Evolutionary conservation across 2,797 vertebrate species (phyloP).

Genomic region (Neoniphon sammara): DNA sequence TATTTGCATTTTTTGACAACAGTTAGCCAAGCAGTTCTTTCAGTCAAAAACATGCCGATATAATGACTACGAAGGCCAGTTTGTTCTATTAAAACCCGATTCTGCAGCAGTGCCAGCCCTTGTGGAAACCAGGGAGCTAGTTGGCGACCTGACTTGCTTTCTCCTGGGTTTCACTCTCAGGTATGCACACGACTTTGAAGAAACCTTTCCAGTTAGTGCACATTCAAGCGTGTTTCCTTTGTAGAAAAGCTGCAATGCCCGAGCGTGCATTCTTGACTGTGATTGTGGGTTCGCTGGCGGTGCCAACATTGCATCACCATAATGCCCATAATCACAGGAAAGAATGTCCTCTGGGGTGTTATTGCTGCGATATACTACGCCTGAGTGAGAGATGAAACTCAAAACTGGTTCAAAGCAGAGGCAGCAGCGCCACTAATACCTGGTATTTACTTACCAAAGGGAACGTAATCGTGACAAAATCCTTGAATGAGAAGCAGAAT

Average conservation of each 20-base stretch:
- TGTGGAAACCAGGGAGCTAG: conserved; percentile 21
- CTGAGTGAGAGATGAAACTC: not conserved
- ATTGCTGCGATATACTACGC: not conserved
- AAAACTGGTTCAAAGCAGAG: not conserved
- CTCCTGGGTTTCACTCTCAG: conserved; percentile 23
- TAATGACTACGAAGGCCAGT: conserved; percentile 33
- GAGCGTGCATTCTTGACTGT: not conserved
- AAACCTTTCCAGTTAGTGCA: not conserved
- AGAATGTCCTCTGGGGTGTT: not conserved
- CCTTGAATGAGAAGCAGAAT: too few species aligned
- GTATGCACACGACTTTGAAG: not conserved
- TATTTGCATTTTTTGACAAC: not conserved
- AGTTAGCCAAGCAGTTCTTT: conserved; percentile 9
- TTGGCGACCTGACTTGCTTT: conserved; percentile 6
- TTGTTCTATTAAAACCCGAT: conserved; percentile 1
- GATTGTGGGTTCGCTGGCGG: not conserved
- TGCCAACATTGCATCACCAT: not conserved
- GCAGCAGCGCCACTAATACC: too few species aligned
- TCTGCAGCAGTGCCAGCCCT: not conserved
- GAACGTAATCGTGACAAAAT: too few species aligned
- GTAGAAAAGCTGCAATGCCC: not conserved
- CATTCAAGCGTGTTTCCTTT: not conserved
- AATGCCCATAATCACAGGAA: not conserved
- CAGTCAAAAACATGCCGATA: conserved; percentile 34
- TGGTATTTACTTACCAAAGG: not conserved